Evolutionary conservation across 2,888 invertebrate genomes (phyloP).

Genomic region (Drosophila neutralis): DNA sequence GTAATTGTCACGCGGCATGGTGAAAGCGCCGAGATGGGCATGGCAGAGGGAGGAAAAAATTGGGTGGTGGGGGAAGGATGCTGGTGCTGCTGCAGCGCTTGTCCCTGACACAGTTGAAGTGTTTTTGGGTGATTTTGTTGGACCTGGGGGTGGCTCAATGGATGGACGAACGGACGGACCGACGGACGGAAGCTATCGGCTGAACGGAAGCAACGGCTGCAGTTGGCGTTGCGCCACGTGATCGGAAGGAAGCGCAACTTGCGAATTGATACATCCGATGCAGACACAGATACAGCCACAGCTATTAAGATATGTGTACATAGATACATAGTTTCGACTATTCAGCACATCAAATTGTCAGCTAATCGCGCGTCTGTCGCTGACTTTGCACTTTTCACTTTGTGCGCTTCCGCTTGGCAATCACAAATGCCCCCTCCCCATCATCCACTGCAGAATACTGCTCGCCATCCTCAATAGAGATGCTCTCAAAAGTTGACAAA

Average conservation of each 20-base stretch:
- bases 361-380: conserved; percentile 62
- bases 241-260: conserved; percentile 80
- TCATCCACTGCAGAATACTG: not conserved
- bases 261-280: conserved; percentile 80
- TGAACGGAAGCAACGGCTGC: conserved; percentile 76
- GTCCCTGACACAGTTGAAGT: conserved; percentile 44
- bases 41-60: not conserved
- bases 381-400: conserved; percentile 66
- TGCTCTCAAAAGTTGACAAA: conserved; percentile 5
- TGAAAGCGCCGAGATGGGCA: not conserved
- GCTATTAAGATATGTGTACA: conserved; percentile 17
- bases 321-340: conserved; percentile 6
- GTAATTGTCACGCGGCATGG: conserved; percentile 75
- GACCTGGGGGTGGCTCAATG: conserved; percentile 23
- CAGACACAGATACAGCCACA: conserved; percentile 47
- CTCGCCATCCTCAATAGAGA: not conserved
- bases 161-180: conserved; percentile 12
- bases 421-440: not conserved
- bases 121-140: conserved; percentile 28
- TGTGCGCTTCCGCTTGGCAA: conserved; percentile 22
- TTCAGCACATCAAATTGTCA: conserved; percentile 62
- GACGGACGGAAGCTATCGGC: conserved; percentile 78
- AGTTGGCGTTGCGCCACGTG: conserved; percentile 73
- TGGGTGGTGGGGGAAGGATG: not conserved
- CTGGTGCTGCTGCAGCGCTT: conserved; percentile 20